Evolutionary conservation across 2,797 vertebrate species (phyloP).

Genomic region (Rhinoraja longicauda): DNA sequence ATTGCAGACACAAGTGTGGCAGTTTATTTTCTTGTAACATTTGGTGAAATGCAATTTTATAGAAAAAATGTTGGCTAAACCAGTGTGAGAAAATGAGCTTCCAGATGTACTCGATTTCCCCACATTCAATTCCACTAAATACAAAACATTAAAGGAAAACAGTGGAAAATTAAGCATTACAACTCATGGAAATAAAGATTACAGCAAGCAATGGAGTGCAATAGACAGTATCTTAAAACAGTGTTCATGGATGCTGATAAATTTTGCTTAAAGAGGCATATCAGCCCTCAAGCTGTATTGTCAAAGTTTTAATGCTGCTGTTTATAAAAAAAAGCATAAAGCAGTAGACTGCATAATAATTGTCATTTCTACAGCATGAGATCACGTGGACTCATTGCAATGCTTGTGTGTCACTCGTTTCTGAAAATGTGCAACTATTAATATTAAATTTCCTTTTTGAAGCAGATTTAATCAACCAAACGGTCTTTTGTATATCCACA

Average conservation of each 20-base stretch:
- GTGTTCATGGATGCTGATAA: background rate
- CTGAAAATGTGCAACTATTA: background rate
- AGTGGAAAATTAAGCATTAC: background rate
- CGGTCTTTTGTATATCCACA: background rate
- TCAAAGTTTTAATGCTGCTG: background rate
- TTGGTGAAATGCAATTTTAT: background rate
- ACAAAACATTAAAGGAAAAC: background rate
- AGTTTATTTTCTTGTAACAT: background rate
- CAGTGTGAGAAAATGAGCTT: too few relatives aligned
- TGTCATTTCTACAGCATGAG: background rate
- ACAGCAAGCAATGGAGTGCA: background rate
- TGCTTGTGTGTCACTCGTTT: background rate
- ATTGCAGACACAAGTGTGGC: background rate
- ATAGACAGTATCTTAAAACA: background rate
- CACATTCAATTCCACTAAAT: too few relatives aligned
- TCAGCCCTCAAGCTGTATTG: background rate
- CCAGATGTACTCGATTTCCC: too few relatives aligned
- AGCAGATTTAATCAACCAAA: background rate
- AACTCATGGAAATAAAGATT: background rate
- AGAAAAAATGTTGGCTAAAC: background rate
- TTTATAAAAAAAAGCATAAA: background rate
- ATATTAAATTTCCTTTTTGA: background rate
- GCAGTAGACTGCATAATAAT: background rate
- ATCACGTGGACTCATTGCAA: background rate
- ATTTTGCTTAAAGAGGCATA: background rate